phyloP scores from a whole-genome alignment of 1,140 invertebrate genomes.

The Drosophila grimshawi region DNA sequence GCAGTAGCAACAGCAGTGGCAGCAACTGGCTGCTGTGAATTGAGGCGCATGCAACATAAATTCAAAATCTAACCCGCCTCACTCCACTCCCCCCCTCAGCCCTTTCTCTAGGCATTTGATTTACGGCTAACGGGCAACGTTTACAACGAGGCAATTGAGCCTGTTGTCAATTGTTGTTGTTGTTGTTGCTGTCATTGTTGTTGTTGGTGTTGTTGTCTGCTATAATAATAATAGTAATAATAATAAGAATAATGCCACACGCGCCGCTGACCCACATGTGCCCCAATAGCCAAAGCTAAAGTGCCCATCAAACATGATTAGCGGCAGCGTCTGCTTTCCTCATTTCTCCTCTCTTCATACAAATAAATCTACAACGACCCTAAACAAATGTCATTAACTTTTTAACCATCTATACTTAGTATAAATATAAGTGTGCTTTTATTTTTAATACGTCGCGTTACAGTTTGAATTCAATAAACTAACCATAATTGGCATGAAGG shows the following conservation, averaged over 20 bases:
- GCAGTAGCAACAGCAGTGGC: too few relatives aligned
- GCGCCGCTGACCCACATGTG: constrained; percentile 44
- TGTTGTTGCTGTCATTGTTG: constrained; percentile 28
- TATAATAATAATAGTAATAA: not conserved
- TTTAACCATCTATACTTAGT: too few relatives aligned
- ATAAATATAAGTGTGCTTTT: too few relatives aligned
- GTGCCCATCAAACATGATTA: constrained; percentile 55
- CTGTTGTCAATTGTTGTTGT: constrained; percentile 16
- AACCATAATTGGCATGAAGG: too few relatives aligned
- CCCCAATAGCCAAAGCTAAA: constrained; percentile 29
- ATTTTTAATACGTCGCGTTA: too few relatives aligned
- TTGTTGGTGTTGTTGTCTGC: not conserved
- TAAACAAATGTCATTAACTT: too few relatives aligned
- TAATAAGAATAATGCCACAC: constrained; percentile 47
- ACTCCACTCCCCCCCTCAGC: not conserved
- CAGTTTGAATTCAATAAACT: too few relatives aligned
- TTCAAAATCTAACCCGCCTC: constrained; percentile 46
- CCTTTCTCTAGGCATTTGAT: constrained; percentile 29
- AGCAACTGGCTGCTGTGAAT: constrained; percentile 24
- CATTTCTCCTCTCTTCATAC: too few relatives aligned
- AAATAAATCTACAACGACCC: too few relatives aligned
- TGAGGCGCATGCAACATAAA: constrained; percentile 72
- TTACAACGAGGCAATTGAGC: constrained; percentile 51
- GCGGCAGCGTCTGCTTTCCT: constrained; percentile 20
- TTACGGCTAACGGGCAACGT: constrained; percentile 43